Evolutionary conservation across 2,797 vertebrate species (phyloP).

Genomic region (Danio kyathit): DNA sequence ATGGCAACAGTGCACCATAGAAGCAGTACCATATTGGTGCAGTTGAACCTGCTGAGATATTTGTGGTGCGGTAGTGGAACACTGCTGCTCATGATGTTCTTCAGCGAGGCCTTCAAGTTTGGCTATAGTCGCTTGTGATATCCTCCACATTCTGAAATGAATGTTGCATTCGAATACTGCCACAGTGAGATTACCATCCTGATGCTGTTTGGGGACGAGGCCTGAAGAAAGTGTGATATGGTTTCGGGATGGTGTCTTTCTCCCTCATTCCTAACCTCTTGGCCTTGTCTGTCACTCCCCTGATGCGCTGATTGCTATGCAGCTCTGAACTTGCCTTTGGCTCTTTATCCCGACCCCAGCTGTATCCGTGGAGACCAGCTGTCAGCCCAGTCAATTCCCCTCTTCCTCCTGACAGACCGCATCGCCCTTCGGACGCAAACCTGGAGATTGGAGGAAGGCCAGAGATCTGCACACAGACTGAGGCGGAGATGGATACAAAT

Average conservation of each 20-base stretch:
- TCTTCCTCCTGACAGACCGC: slow-evolving; percentile 52
- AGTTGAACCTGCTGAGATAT: slow-evolving; percentile 33
- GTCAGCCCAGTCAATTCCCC: slow-evolving; percentile 62
- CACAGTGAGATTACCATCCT: slow-evolving; percentile 20
- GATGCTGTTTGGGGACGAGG: slow-evolving; percentile 36
- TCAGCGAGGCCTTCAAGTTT: slow-evolving; percentile 16
- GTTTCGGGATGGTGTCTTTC: slow-evolving; percentile 46
- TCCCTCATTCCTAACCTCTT: slow-evolving; percentile 36
- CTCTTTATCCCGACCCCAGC: slow-evolving; percentile 56
- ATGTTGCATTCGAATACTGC: slow-evolving; percentile 26
- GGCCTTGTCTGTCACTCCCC: slow-evolving; percentile 52
- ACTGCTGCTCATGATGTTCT: neutral
- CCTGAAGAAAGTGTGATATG: slow-evolving; percentile 45
- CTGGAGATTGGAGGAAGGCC: slow-evolving; percentile 54
- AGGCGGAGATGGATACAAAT: slow-evolving; percentile 39
- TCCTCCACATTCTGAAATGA: neutral
- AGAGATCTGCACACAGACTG: slow-evolving; percentile 45
- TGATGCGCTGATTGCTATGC: slow-evolving; percentile 62
- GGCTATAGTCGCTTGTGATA: neutral
- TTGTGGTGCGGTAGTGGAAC: slow-evolving; percentile 3
- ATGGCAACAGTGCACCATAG: slow-evolving; percentile 40
- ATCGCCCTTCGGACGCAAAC: slow-evolving; percentile 57
- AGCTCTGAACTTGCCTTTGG: slow-evolving; percentile 56
- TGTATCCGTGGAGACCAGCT: slow-evolving; percentile 56
- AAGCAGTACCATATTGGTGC: slow-evolving; percentile 11